Conservation (phyloP, 2,888 invertebrate genomes). For the Cylindroiulus punctatus region DNA sequence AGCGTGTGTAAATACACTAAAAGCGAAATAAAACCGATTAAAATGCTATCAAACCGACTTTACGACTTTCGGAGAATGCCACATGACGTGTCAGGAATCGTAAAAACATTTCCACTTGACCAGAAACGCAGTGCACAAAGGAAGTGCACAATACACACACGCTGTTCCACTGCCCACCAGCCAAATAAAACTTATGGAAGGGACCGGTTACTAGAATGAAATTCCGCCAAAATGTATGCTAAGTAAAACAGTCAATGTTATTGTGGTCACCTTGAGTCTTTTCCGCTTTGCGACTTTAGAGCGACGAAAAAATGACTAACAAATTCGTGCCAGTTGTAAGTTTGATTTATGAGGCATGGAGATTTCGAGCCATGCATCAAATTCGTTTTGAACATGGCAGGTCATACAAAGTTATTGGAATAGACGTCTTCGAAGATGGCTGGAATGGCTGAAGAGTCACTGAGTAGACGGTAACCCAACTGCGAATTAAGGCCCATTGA, state of each 20-base stretch:
- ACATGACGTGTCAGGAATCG: conserved; percentile 18
- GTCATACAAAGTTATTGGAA: background rate
- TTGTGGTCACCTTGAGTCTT: conserved; percentile 26
- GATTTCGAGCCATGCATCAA: background rate
- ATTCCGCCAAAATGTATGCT: background rate
- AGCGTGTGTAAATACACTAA: conserved; percentile 18
- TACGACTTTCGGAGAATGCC: conserved; percentile 18
- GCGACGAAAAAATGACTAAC: background rate
- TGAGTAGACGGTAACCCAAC: too few relatives aligned
- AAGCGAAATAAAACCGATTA: conserved; percentile 18
- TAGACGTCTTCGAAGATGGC: background rate
- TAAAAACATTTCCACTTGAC: conserved; percentile 18
- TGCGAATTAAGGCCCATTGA: too few relatives aligned
- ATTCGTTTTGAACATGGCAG: background rate
- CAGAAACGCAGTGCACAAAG: background rate
- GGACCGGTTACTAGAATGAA: too few relatives aligned
- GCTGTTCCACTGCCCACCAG: too few relatives aligned
- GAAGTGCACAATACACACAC: background rate
- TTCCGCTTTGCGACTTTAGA: conserved; percentile 20
- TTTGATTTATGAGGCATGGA: conserved; percentile 1
- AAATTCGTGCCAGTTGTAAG: background rate
- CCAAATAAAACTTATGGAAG: too few relatives aligned
- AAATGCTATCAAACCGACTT: conserved; percentile 7
- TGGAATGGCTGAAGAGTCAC: background rate
- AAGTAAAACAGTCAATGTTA: background rate